These are phyloP conservation scores for Eumerus sabulonum DNA, from an alignment of 2,888 invertebrate genomes.

Conservation along the genomic window DNA sequence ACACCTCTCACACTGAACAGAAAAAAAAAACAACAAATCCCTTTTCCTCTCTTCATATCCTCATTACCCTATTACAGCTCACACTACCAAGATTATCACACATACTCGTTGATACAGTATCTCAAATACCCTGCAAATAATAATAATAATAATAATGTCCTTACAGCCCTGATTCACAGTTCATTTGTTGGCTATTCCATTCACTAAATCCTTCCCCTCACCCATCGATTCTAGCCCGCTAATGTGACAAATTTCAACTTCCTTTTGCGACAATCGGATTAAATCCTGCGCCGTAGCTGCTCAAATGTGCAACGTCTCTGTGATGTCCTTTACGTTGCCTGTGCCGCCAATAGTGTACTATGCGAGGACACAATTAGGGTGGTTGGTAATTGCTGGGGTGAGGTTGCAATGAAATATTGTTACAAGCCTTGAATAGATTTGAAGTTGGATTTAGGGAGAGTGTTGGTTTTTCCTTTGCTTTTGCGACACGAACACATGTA, in stretches of 20 bases:
- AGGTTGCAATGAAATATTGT: conserved; percentile 24
- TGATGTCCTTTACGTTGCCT: conserved; percentile 40
- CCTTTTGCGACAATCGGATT: conserved; percentile 64
- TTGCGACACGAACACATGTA: conserved; percentile 20
- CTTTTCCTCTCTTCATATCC: conserved; percentile 24
- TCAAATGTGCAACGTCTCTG: conserved; percentile 1
- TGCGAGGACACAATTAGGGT: background rate
- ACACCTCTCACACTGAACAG: conserved; percentile 19
- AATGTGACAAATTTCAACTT: conserved; percentile 68
- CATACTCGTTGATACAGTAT: background rate
- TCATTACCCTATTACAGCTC: no score
- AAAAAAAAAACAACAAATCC: conserved; percentile 1
- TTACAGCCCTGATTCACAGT: conserved; percentile 39
- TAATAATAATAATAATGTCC: conserved; percentile 32
- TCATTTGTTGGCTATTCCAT: conserved; percentile 52
- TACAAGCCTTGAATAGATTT: conserved; percentile 27
- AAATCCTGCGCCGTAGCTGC: conserved; percentile 25
- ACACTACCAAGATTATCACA: conserved; percentile 9
- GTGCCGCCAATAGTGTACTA: conserved; percentile 14
- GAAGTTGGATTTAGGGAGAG: conserved; percentile 38
- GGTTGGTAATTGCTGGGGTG: conserved; percentile 32
- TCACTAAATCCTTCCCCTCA: conserved; percentile 46
- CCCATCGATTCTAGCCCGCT: conserved; percentile 34
- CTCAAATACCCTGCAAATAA: conserved; percentile 11
- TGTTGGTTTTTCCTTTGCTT: conserved; percentile 23